phyloP scores from a whole-genome alignment of 2,113 vertebrate species.

The Pedionomus torquatus region DNA sequence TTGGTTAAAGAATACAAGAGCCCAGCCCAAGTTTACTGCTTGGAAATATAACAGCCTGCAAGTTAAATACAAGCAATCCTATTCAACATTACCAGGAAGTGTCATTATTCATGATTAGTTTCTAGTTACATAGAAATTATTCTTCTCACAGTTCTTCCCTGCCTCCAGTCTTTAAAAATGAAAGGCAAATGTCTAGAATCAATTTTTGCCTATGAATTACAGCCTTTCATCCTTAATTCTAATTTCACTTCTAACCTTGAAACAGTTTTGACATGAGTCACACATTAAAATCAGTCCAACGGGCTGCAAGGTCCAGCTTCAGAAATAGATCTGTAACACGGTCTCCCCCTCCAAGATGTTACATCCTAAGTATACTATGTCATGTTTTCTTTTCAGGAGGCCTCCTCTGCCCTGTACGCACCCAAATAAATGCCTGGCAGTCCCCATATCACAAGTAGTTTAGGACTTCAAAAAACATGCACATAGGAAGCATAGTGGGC shows the following conservation, averaged over 20 bases:
- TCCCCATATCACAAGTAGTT: background rate
- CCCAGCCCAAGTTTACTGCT: background rate
- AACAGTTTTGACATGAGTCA: background rate
- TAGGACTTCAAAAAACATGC: background rate
- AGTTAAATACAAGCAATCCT: constrained; percentile 21
- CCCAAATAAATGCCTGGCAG: background rate
- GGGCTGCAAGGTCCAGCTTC: background rate
- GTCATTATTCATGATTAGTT: background rate
- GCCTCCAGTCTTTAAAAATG: background rate
- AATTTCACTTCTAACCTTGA: background rate
- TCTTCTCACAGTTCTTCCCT: background rate
- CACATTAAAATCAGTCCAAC: background rate
- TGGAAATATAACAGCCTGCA: background rate
- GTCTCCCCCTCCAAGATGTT: background rate
- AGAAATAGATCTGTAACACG: background rate
- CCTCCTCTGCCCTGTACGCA: background rate
- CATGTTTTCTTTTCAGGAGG: background rate
- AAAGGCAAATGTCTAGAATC: background rate
- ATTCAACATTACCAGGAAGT: background rate
- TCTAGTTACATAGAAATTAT: background rate
- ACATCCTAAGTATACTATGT: accelerated
- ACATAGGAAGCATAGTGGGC: background rate
- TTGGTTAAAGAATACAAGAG: background rate
- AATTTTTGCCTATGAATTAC: background rate
- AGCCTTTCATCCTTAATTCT: background rate